These are phyloP conservation scores for Eupsilia transversa DNA, from an alignment of 2,888 invertebrate genomes.

Conservation along the genomic window DNA sequence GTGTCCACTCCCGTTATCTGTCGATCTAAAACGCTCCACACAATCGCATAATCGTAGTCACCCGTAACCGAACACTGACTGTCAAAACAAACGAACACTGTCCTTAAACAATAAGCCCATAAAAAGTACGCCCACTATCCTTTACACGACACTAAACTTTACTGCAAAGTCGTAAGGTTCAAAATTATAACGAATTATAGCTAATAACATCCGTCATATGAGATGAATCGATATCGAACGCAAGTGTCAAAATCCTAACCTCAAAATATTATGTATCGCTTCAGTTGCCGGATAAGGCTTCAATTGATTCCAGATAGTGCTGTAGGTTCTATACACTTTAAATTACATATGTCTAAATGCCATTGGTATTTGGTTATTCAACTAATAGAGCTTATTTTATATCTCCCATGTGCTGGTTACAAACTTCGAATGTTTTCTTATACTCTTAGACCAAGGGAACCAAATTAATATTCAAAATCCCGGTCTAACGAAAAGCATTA, in stretches of 20 bases:
- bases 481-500: background rate
- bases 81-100: conserved; percentile 87
- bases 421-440: background rate
- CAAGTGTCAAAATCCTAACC: conserved; percentile 82
- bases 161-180: conserved; percentile 65
- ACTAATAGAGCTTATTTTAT: background rate
- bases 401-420: background rate
- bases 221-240: conserved; percentile 77
- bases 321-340: background rate
- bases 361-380: background rate
- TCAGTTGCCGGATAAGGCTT: conserved; percentile 55
- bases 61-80: conserved; percentile 86
- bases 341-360: background rate
- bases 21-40: conserved; percentile 86
- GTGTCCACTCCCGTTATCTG: conserved; percentile 80
- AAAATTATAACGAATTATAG: conserved; percentile 63
- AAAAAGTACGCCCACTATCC: conserved; percentile 74
- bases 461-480: background rate
- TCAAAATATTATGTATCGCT: conserved; percentile 74
- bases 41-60: conserved; percentile 88
- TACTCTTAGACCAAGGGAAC: background rate
- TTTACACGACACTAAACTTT: conserved; percentile 68
- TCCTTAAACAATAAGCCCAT: conserved; percentile 72
- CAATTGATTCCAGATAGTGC: conserved; percentile 67
- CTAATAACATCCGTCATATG: conserved; percentile 75